Percentiles rank a stretch among this genome's conserved stretches.
These are phyloP conservation scores for Papilio machaon DNA, from an alignment of 1,140 invertebrate species.

Conservation along the genomic window DNA sequence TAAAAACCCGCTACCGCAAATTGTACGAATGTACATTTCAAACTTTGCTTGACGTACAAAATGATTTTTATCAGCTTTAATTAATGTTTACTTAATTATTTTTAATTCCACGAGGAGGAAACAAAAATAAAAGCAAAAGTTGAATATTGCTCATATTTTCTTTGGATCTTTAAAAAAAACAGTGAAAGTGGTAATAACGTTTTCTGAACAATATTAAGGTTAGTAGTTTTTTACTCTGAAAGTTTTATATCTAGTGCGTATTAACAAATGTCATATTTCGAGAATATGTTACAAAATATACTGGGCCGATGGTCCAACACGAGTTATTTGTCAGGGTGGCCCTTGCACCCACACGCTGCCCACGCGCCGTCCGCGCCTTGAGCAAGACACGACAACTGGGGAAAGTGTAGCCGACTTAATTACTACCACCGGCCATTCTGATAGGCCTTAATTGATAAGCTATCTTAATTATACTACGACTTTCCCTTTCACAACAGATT, in stretches of 20 bases:
- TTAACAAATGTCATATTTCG: slow-evolving; percentile 29
- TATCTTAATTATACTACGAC: slow-evolving; percentile 3
- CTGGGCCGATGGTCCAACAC: slow-evolving; percentile 38
- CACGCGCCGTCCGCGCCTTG: slow-evolving; percentile 39
- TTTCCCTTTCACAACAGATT: neutral
- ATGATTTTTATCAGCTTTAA: slow-evolving; percentile 12
- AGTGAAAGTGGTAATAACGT: no score
- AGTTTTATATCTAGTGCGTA: no score
- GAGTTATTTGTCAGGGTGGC: slow-evolving; percentile 38
- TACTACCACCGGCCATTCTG: slow-evolving; percentile 36
- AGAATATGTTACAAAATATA: slow-evolving; percentile 33
- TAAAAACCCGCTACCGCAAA: slow-evolving; percentile 15
- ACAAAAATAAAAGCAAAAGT: neutral
- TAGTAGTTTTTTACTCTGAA: no score
- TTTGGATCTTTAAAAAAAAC: neutral
- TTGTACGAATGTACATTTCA: slow-evolving; percentile 19
- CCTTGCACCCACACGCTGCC: slow-evolving; percentile 47
- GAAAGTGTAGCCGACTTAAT: slow-evolving; percentile 50
- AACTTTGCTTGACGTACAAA: slow-evolving; percentile 3
- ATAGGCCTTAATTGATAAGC: slow-evolving; percentile 7
- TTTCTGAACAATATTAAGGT: no score
- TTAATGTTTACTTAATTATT: slow-evolving; percentile 1
- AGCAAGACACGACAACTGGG: slow-evolving; percentile 38
- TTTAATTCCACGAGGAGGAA: neutral
- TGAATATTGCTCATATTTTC: neutral